Conservation (phyloP, 2,113 vertebrate species). For the Pluvialis apricaria region DNA sequence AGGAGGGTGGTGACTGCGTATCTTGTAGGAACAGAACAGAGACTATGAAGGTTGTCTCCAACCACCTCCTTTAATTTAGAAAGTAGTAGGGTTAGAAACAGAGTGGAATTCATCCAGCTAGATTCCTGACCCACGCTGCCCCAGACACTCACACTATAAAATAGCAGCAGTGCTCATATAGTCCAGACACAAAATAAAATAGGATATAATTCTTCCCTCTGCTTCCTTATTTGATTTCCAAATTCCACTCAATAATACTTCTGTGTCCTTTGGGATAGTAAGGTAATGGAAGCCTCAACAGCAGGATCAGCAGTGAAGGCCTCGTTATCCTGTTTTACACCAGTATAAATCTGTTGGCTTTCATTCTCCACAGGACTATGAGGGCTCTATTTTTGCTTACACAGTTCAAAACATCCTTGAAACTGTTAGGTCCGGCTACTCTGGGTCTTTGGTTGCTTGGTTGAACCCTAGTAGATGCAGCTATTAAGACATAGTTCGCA, state of each 20-base stretch:
- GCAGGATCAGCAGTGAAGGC: not conserved
- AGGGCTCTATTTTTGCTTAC: not conserved
- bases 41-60: not conserved
- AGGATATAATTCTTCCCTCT: slow-evolving; percentile 1
- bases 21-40: not conserved
- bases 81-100: not conserved
- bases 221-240: slow-evolving; percentile 1
- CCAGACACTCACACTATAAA: slow-evolving; percentile 24
- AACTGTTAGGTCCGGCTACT: not conserved
- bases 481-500: not conserved
- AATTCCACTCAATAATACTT: slow-evolving; percentile 3
- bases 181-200: slow-evolving; percentile 43
- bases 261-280: not conserved
- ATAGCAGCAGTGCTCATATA: not conserved
- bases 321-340: not conserved
- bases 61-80: slow-evolving; percentile 66
- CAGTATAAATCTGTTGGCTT: not conserved
- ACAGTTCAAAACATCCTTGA: not conserved
- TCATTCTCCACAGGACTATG: not conserved
- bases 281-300: not conserved
- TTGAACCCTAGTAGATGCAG: not conserved
- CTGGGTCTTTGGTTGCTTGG: not conserved
- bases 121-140: not conserved
- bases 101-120: slow-evolving; percentile 17
- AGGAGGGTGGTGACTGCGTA: not conserved